Percentiles rank a stretch among this genome's conserved stretches.
Conservation (phyloP, 1,140 invertebrate species). For the Meloidogyne exigua region DNA sequence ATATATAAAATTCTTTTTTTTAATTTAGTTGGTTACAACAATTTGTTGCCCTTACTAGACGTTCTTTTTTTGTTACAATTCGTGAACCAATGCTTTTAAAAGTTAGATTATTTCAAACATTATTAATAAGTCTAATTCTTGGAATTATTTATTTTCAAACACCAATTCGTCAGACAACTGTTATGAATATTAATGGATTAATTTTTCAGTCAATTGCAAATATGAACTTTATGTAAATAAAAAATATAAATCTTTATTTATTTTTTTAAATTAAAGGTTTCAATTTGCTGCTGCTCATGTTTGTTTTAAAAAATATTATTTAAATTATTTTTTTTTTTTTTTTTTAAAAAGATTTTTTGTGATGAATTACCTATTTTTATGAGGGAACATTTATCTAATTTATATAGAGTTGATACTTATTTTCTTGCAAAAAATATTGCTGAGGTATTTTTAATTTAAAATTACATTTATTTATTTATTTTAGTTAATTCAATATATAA, state of each 20-base stretch:
- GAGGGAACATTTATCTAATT: slow-evolving; percentile 82
- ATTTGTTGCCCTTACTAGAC: slow-evolving; percentile 82
- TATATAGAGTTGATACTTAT: slow-evolving; percentile 88
- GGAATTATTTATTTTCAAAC: slow-evolving; percentile 86
- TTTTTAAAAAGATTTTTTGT: slow-evolving; percentile 78
- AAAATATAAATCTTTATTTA: slow-evolving; percentile 6
- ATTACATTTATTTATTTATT: slow-evolving; percentile 20
- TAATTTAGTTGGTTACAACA: slow-evolving; percentile 77
- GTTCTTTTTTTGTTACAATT: slow-evolving; percentile 79
- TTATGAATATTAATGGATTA: slow-evolving; percentile 91
- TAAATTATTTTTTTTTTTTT: slow-evolving; percentile 69
- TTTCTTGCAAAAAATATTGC: slow-evolving; percentile 77
- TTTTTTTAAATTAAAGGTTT: slow-evolving; percentile 67
- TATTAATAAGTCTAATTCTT: slow-evolving; percentile 66
- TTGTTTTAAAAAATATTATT: slow-evolving; percentile 77
- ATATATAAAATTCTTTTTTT: background rate
- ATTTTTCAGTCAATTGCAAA: slow-evolving; percentile 74
- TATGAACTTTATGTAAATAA: slow-evolving; percentile 52
- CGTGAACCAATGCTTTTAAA: slow-evolving; percentile 85
- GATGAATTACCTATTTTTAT: slow-evolving; percentile 85
- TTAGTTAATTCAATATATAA: slow-evolving; percentile 67
- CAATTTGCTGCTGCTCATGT: slow-evolving; percentile 66
- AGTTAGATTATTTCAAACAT: slow-evolving; percentile 79
- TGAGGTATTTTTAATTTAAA: slow-evolving; percentile 52
- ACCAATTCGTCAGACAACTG: slow-evolving; percentile 78